Conservation (phyloP, 2,888 invertebrate genomes). For the Torymus auratus region DNA sequence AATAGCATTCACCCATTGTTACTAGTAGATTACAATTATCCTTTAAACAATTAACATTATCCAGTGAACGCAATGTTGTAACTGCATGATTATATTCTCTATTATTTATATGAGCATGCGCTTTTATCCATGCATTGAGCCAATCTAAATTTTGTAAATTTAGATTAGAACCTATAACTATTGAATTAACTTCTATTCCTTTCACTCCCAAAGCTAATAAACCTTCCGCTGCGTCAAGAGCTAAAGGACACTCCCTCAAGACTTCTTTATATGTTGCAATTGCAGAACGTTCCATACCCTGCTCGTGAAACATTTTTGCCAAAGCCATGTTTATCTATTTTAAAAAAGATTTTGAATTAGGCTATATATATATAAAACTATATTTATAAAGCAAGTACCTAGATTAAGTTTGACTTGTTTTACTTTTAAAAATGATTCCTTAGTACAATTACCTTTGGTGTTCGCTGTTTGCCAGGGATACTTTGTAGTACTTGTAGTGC, state of each 20-base stretch:
- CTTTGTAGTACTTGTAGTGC: slow-evolving; percentile 80
- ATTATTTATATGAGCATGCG: slow-evolving; percentile 81
- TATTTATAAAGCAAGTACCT: no score
- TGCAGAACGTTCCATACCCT: slow-evolving; percentile 84
- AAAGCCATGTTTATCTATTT: slow-evolving; percentile 82
- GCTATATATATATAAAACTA: not conserved
- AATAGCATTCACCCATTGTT: slow-evolving; percentile 85
- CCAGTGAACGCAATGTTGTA: slow-evolving; percentile 82
- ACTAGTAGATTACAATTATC: slow-evolving; percentile 84
- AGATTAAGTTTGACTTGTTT: no score
- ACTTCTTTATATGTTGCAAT: slow-evolving; percentile 88
- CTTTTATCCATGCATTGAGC: slow-evolving; percentile 82
- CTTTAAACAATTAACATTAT: slow-evolving; percentile 81
- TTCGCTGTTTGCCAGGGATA: slow-evolving; percentile 82
- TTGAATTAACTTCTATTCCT: slow-evolving; percentile 85
- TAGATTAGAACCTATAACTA: slow-evolving; percentile 81
- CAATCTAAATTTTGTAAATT: slow-evolving; percentile 76
- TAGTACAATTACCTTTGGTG: slow-evolving; percentile 79
- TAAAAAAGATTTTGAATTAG: slow-evolving; percentile 5
- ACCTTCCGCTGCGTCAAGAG: slow-evolving; percentile 86
- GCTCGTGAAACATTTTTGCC: slow-evolving; percentile 84
- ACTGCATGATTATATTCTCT: slow-evolving; percentile 84
- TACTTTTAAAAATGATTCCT: not conserved
- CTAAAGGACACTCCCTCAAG: slow-evolving; percentile 85
- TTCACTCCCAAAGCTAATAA: slow-evolving; percentile 84